Evolutionary conservation across 2,888 invertebrate genomes (phyloP).

Genomic region (Dastarcus helophoroides): DNA sequence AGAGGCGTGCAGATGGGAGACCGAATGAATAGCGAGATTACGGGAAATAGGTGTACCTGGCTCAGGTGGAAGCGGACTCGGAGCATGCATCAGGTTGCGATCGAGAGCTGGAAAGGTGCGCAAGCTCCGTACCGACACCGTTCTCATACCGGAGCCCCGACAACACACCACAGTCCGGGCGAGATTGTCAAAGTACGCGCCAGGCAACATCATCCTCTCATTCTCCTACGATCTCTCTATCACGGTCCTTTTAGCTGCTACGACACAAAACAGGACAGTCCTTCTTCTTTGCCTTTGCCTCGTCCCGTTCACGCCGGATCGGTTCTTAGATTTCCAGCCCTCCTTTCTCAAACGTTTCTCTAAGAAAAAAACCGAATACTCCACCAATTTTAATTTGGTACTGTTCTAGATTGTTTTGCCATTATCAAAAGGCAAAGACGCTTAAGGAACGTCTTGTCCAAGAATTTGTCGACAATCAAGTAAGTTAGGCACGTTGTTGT

Average conservation of each 20-base stretch:
- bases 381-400: too few species aligned
- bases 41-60: conserved; percentile 7
- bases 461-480: conserved; percentile 41
- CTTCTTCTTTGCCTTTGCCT: too few species aligned
- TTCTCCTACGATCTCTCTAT: conserved; percentile 34
- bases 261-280: conserved; percentile 19
- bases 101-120: conserved; percentile 17
- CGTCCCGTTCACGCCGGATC: too few species aligned
- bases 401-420: too few species aligned
- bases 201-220: conserved; percentile 39
- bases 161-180: conserved; percentile 43
- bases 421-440: conserved; percentile 30
- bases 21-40: conserved; percentile 2
- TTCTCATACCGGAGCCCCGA: conserved; percentile 20
- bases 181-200: conserved; percentile 48
- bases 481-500: too few species aligned
- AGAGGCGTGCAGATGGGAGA: neutral
- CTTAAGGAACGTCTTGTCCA: conserved; percentile 33
- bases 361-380: too few species aligned
- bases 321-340: too few species aligned
- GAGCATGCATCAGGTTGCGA: conserved; percentile 33
- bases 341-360: too few species aligned
- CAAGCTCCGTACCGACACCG: conserved; percentile 12
- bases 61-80: conserved; percentile 11
- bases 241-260: conserved; percentile 31